Conservation (phyloP, 2,888 invertebrate species). For the Spialia ferax region DNA sequence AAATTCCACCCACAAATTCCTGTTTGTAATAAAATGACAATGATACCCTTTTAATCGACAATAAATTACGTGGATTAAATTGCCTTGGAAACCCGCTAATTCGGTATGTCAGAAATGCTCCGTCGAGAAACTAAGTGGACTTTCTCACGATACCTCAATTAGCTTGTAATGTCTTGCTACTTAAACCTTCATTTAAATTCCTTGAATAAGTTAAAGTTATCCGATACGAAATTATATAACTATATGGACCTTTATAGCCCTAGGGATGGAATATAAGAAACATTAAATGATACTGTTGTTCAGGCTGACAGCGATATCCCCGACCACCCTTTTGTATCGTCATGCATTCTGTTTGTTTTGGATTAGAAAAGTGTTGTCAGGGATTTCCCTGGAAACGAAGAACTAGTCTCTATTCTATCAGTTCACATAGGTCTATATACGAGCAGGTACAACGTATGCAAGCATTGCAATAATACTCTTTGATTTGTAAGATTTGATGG, state of each 20-base stretch:
- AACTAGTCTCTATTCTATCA: no score
- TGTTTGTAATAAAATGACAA: neutral
- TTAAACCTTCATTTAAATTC: constrained; percentile 15
- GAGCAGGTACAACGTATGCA: no score
- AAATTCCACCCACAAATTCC: neutral
- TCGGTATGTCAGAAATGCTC: constrained; percentile 16
- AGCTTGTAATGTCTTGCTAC: constrained; percentile 14
- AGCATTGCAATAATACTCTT: no score
- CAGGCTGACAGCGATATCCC: no score
- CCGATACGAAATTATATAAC: neutral
- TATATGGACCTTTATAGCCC: neutral
- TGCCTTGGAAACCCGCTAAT: constrained; percentile 16
- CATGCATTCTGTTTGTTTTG: no score
- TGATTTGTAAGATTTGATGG: no score
- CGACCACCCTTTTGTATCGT: no score
- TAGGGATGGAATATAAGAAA: neutral
- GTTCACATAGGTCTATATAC: no score
- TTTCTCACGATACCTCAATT: constrained; percentile 27
- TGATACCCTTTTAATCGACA: constrained; percentile 11
- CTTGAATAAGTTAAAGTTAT: constrained; percentile 1
- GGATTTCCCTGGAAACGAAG: no score
- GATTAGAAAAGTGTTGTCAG: no score
- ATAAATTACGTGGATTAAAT: constrained; percentile 7
- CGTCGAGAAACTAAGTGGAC: constrained; percentile 21
- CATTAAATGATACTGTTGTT: neutral